These are phyloP conservation scores for Frankliniella intonsa DNA, from an alignment of 2,888 invertebrate species.

Conservation along the genomic window DNA sequence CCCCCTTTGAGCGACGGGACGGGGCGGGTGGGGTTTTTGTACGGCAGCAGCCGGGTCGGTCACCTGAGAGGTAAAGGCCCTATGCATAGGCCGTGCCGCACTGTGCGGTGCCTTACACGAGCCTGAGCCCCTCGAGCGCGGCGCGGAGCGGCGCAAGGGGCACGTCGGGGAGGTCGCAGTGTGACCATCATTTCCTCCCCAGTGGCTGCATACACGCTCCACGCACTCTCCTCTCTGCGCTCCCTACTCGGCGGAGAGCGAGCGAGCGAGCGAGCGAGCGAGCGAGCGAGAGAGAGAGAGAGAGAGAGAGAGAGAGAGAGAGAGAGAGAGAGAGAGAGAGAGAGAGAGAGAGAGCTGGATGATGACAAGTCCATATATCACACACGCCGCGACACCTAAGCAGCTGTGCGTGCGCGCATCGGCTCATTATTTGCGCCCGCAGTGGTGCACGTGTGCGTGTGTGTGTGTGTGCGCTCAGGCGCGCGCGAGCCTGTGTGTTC, in stretches of 20 bases:
- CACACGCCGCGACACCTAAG: not conserved
- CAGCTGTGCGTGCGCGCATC: not conserved
- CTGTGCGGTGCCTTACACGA: not conserved
- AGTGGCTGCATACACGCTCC: not conserved
- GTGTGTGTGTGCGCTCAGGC: not conserved
- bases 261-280: not conserved
- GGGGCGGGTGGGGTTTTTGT: not conserved
- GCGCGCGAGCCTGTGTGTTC: not conserved
- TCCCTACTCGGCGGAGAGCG: not conserved
- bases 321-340: not conserved
- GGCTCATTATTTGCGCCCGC: not conserved
- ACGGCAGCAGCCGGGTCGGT: too few relatives aligned
- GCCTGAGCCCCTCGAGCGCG: not conserved
- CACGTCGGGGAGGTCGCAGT: not conserved
- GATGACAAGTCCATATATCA: constrained; percentile 21
- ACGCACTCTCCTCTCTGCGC: not conserved
- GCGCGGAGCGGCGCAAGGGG: not conserved
- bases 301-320: not conserved
- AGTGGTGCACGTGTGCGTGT: not conserved
- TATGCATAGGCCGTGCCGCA: too few relatives aligned
- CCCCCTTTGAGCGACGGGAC: not conserved
- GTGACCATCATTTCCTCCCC: not conserved
- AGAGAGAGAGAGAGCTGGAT: not conserved
- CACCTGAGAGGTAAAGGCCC: too few relatives aligned
- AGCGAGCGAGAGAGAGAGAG: not conserved